Percentiles rank a stretch among this genome's conserved stretches.
These are phyloP conservation scores for Camponotus pennsylvanicus DNA, from an alignment of 1,140 invertebrate species.

Conservation along the genomic window DNA sequence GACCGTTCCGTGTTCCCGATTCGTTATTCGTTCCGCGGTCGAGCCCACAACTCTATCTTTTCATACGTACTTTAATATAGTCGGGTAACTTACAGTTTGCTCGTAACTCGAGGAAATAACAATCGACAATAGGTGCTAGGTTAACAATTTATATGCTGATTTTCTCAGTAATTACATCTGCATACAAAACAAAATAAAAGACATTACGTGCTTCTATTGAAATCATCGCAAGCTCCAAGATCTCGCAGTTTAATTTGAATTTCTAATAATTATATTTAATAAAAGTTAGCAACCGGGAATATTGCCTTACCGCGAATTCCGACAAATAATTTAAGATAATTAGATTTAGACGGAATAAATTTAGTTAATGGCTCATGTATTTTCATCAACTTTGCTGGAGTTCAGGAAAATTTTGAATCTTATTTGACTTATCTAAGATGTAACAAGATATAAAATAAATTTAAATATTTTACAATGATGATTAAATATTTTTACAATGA, in stretches of 20 bases:
- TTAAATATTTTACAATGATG: neutral
- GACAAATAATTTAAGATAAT: neutral
- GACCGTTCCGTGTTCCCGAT: constrained; percentile 14
- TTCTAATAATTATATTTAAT: constrained; percentile 3
- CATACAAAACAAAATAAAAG: constrained; percentile 14
- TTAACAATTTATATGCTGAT: constrained; percentile 12
- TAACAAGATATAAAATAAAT: neutral
- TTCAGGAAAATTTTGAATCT: neutral
- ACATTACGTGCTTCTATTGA: neutral
- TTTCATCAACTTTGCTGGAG: neutral
- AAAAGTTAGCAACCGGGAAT: neutral
- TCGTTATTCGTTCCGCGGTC: constrained; percentile 14
- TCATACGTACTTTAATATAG: neutral
- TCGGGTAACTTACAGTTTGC: neutral
- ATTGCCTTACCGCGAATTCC: neutral
- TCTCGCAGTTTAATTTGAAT: neutral
- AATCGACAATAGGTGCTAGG: neutral
- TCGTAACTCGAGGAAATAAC: neutral
- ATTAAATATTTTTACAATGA: neutral
- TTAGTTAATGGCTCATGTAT: neutral
- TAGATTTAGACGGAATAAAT: neutral
- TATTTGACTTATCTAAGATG: neutral
- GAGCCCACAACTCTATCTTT: constrained; percentile 11
- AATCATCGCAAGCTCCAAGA: neutral
- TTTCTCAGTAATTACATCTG: constrained; percentile 29